phyloP scores from a whole-genome alignment of 2,888 invertebrate genomes.

The Drosophila heteroneura region DNA sequence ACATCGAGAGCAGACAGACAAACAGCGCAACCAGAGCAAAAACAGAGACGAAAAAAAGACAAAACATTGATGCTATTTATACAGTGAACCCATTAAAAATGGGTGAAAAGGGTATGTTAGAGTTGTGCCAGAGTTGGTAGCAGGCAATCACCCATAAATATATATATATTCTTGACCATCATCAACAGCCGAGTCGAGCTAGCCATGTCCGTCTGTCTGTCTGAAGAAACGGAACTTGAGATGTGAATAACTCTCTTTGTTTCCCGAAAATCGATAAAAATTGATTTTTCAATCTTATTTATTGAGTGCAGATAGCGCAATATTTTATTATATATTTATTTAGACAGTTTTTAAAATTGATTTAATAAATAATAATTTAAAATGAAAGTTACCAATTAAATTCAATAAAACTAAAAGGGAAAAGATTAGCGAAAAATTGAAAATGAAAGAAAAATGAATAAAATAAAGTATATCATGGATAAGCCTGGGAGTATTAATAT shows the following conservation, averaged over 20 bases:
- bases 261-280: background rate
- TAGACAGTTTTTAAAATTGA: no score
- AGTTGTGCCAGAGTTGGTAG: background rate
- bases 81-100: background rate
- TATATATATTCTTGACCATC: background rate
- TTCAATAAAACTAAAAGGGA: background rate
- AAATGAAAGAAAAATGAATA: background rate
- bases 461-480: background rate
- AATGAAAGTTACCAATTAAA: background rate
- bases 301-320: no score
- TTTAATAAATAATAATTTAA: no score
- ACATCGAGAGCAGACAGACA: constrained; percentile 21
- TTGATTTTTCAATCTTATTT: background rate
- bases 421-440: background rate
- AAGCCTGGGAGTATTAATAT: no score
- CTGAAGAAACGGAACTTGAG: background rate
- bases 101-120: background rate
- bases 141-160: no score
- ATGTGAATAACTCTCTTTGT: background rate
- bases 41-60: constrained; percentile 1
- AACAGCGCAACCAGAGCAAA: constrained; percentile 22
- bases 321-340: no score
- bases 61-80: background rate
- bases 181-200: background rate
- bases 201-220: background rate